Conservation (phyloP, 2,797 vertebrate genomes). For the Cirrhinus mrigala region DNA sequence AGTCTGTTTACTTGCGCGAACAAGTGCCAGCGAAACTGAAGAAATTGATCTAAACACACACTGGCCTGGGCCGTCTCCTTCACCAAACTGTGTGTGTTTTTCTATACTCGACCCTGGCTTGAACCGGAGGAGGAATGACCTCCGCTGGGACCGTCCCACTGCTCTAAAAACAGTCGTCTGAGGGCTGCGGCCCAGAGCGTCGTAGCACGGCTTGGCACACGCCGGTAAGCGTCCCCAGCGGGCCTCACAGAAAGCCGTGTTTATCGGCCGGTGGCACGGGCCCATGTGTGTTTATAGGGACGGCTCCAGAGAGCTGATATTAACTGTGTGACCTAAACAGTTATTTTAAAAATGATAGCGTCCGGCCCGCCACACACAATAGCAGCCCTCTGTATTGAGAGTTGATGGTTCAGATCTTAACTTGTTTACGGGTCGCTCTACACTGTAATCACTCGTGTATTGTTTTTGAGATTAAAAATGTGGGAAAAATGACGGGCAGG, state of each 20-base stretch:
- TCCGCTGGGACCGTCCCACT: conserved; percentile 52
- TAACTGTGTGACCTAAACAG: conserved; percentile 62
- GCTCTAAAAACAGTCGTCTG: conserved; percentile 16
- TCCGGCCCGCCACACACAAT: conserved; percentile 34
- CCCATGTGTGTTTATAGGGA: conserved; percentile 73
- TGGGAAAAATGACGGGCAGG: not conserved
- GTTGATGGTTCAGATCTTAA: not conserved
- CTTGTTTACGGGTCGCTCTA: conserved; percentile 19
- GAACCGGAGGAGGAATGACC: conserved; percentile 63
- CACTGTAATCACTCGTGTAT: conserved; percentile 44
- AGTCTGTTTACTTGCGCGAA: conserved; percentile 67
- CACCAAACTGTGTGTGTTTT: conserved; percentile 60
- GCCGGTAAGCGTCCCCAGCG: conserved; percentile 56
- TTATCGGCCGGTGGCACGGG: conserved; percentile 72
- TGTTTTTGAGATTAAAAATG: conserved; percentile 41
- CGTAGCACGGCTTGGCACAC: conserved; percentile 20
- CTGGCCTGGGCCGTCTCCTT: conserved; percentile 56
- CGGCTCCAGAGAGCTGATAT: conserved; percentile 69
- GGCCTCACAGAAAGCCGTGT: conserved; percentile 72
- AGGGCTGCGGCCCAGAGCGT: not conserved
- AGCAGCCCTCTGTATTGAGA: not conserved
- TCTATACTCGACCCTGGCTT: conserved; percentile 61
- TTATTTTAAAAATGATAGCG: conserved; percentile 46
- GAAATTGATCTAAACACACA: conserved; percentile 74
- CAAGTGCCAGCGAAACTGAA: conserved; percentile 69